phyloP scores from a whole-genome alignment of 23 tunicate genomes.

The Ascidia mentula region DNA sequence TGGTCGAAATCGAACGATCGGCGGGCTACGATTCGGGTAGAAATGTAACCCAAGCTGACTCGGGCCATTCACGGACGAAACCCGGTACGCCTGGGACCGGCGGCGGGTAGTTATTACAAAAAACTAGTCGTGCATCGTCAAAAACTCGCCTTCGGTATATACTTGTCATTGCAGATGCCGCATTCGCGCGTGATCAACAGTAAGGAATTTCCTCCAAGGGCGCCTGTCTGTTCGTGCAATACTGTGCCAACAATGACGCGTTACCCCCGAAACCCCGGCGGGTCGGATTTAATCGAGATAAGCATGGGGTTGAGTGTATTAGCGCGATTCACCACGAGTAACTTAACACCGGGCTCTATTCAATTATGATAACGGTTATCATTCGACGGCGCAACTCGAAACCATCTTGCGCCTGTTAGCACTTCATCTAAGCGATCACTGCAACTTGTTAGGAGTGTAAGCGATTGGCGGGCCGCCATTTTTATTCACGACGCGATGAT shows the following conservation, averaged over 20 bases:
- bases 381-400: background rate
- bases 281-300: conserved; percentile 10
- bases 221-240: background rate
- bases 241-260: background rate
- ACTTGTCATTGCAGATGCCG: background rate
- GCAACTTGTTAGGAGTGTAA: background rate
- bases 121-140: background rate
- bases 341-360: background rate
- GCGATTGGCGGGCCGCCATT: conserved; percentile 10
- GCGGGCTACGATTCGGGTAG: background rate
- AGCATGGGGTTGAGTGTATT: conserved; percentile 4
- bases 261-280: background rate
- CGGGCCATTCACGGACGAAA: conserved; percentile 34
- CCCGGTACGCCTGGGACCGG: conserved; percentile 34
- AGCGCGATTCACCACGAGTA: background rate
- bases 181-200: background rate
- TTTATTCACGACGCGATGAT: background rate
- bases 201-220: background rate
- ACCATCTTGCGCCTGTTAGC: background rate
- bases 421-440: background rate
- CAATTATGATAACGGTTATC: conserved; percentile 11
- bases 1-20: background rate
- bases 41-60: conserved; percentile 15
- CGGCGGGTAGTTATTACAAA: background rate
- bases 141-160: background rate